Conservation (phyloP, 2,797 vertebrate genomes). For the Atherinosoma microstoma region DNA sequence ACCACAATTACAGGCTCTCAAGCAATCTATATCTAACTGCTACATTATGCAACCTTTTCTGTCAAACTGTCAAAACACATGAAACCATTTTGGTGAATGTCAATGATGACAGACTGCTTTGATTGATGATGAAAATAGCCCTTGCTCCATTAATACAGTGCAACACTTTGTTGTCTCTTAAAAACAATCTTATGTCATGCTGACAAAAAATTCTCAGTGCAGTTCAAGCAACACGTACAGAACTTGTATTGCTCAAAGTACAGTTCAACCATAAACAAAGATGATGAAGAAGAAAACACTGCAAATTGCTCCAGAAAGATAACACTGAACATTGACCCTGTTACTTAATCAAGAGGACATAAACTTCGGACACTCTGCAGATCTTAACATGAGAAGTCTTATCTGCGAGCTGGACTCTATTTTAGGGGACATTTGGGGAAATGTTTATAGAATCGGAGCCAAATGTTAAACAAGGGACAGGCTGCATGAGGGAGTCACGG, state of each 20-base stretch:
- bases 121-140: not conserved
- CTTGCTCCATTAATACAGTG: not conserved
- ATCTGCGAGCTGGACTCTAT: conserved; percentile 40
- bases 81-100: conserved; percentile 14
- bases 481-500: conserved; percentile 38
- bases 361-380: conserved; percentile 7
- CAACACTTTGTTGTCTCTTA: not conserved
- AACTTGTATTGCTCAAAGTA: conserved; percentile 6
- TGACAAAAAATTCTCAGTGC: not conserved
- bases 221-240: not conserved
- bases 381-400: conserved; percentile 6
- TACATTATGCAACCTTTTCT: conserved; percentile 26
- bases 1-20: conserved; percentile 11
- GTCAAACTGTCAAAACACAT: conserved; percentile 2
- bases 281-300: conserved; percentile 2
- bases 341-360: conserved; percentile 24
- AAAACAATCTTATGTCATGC: not conserved
- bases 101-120: not conserved
- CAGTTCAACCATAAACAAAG: conserved; percentile 23
- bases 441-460: conserved; percentile 23
- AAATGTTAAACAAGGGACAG: conserved; percentile 27
- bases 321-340: conserved; percentile 25
- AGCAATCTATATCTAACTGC: conserved; percentile 4
- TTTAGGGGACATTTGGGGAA: conserved; percentile 25
- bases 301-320: conserved; percentile 21